Percentiles rank a stretch among this genome's conserved stretches.
Evolutionary conservation across 2,888 invertebrate species (phyloP).

Genomic region (Oeneis ivallda): DNA sequence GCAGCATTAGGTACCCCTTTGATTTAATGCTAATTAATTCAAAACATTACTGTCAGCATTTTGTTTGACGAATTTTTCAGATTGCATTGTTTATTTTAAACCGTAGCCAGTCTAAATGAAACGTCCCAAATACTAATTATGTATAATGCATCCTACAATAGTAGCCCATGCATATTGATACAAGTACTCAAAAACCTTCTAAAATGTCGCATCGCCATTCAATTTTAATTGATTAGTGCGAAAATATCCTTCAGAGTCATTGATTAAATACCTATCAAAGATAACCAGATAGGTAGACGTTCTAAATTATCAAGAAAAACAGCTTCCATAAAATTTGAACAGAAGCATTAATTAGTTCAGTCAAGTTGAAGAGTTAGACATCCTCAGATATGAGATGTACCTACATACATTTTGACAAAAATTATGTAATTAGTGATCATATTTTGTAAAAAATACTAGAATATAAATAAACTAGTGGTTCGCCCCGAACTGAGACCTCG

Average conservation of each 20-base stretch:
- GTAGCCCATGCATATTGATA: constrained; percentile 33
- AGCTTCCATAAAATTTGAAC: neutral
- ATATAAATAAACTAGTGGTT: no score
- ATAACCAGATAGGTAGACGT: neutral
- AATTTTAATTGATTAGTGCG: constrained; percentile 33
- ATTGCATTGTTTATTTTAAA: constrained; percentile 3
- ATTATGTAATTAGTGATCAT: no score
- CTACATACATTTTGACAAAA: no score
- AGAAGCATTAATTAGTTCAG: neutral
- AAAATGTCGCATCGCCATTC: constrained; percentile 31
- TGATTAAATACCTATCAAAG: constrained; percentile 1
- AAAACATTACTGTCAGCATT: neutral
- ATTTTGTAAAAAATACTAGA: no score
- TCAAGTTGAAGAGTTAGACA: no score
- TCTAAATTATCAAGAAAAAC: neutral
- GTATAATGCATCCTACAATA: constrained; percentile 26
- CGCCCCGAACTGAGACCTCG: no score
- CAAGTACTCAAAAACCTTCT: constrained; percentile 37
- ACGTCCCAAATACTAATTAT: constrained; percentile 14
- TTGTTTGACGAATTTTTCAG: neutral
- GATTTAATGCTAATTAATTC: no score
- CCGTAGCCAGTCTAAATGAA: neutral
- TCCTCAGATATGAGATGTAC: no score
- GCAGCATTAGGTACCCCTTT: no score
- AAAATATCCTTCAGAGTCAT: constrained; percentile 31